Conservation (phyloP, 2,888 invertebrate genomes). For the Protonemura montana region DNA sequence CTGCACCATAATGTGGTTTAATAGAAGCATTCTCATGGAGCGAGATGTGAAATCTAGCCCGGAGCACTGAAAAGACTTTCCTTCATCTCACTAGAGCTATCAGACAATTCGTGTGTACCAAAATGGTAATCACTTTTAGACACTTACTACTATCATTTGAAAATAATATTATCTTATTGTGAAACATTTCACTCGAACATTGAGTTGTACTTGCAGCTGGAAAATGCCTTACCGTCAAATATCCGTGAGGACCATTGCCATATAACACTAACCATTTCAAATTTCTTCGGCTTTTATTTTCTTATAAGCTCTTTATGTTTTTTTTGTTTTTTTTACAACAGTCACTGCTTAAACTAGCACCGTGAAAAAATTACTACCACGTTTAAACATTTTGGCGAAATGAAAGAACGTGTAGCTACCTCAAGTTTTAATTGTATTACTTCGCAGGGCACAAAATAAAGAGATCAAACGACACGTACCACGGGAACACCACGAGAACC, state of each 20-base stretch:
- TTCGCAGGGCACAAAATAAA: too few relatives aligned
- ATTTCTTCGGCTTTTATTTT: not conserved
- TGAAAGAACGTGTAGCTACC: too few relatives aligned
- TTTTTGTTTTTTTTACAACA: too few relatives aligned
- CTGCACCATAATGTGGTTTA: conserved; percentile 7
- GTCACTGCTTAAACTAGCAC: too few relatives aligned
- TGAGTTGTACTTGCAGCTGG: not conserved
- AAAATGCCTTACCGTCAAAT: not conserved
- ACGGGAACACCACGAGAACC: not conserved
- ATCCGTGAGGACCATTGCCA: not conserved
- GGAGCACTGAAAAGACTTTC: not conserved
- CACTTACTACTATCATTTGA: conserved; percentile 4
- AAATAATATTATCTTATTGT: not conserved
- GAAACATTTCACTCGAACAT: not conserved
- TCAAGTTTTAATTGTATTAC: too few relatives aligned
- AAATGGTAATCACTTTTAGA: conserved; percentile 12
- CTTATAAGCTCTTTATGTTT: not conserved
- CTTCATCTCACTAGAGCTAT: not conserved
- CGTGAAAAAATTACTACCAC: too few relatives aligned
- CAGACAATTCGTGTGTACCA: not conserved
- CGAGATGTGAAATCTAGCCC: not conserved
- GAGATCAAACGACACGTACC: not conserved
- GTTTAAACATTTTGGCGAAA: too few relatives aligned
- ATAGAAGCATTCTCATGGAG: not conserved
- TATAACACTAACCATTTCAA: not conserved